Evolutionary conservation across 2,797 vertebrate genomes (phyloP).

Genomic region (Tadarida brasiliensis): DNA sequence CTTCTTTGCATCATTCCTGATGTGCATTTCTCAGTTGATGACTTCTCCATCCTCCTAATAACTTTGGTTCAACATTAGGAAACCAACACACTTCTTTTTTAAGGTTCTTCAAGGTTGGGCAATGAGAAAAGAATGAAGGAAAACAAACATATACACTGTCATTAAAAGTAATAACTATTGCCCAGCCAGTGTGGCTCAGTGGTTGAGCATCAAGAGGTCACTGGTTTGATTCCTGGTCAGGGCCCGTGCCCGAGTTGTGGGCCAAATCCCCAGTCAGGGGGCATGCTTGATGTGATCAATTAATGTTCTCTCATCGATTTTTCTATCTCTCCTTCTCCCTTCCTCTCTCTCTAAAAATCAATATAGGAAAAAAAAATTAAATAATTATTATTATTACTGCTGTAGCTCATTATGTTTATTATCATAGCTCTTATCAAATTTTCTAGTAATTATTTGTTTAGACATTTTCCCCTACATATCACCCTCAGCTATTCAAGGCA

Average conservation of each 20-base stretch:
- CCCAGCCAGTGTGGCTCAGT: too few species aligned
- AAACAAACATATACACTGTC: background rate
- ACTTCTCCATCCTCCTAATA: background rate
- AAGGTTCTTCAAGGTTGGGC: background rate
- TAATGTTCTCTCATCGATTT: too few species aligned
- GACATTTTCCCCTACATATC: background rate
- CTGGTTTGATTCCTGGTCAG: too few species aligned
- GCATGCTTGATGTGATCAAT: too few species aligned
- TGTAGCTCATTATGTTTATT: background rate
- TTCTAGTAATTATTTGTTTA: slow-evolving; percentile 20
- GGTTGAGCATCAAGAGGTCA: too few species aligned
- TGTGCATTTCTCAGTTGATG: background rate
- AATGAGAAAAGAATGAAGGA: slow-evolving; percentile 32
- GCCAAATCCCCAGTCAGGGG: too few species aligned
- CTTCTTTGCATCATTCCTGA: background rate
- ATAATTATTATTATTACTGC: background rate
- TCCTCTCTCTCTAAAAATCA: too few species aligned
- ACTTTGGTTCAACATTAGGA: background rate
- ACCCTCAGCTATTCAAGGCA: background rate
- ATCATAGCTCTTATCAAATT: background rate
- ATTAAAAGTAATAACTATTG: background rate
- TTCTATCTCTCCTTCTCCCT: too few species aligned
- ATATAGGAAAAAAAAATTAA: background rate
- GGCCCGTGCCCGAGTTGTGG: too few species aligned
- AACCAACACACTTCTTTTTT: background rate